Percentiles rank a stretch among this genome's conserved stretches.
Evolutionary conservation across 2,113 vertebrate species (phyloP).

Genomic region (Stercorarius parasiticus): DNA sequence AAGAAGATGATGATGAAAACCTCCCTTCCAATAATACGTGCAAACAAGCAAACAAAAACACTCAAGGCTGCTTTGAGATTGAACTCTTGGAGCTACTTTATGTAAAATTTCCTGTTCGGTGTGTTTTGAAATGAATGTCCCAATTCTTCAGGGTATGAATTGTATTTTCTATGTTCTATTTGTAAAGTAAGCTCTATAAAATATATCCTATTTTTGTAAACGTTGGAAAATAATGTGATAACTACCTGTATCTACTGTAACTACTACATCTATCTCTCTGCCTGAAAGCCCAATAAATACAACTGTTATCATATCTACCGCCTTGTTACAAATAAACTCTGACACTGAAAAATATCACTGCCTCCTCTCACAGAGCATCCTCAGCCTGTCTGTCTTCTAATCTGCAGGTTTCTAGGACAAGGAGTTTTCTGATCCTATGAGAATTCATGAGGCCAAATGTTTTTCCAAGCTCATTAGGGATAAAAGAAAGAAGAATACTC

Average conservation of each 20-base stretch:
- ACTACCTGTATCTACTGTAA: neutral
- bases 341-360: conserved; percentile 15
- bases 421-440: conserved; percentile 7
- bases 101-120: conserved; percentile 2
- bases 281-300: conserved; percentile 42
- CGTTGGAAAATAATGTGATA: conserved; percentile 21
- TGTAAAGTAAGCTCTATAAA: neutral
- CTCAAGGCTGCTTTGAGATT: neutral
- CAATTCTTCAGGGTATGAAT: neutral
- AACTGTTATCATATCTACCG: conserved; percentile 5
- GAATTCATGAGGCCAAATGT: neutral
- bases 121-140: conserved; percentile 3
- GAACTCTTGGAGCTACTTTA: neutral
- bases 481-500: neutral
- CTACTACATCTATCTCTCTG: conserved; percentile 1
- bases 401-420: neutral
- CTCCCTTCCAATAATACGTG: neutral
- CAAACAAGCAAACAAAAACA: conserved; percentile 30
- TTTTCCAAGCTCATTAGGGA: neutral
- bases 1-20: neutral
- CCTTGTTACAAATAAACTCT: conserved; percentile 33
- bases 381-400: neutral
- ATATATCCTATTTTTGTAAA: neutral
- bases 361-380: neutral
- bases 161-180: neutral